Percentiles rank a stretch among this genome's conserved stretches.
Conservation (phyloP, 2,113 vertebrate genomes). For the Nicator chloris region DNA sequence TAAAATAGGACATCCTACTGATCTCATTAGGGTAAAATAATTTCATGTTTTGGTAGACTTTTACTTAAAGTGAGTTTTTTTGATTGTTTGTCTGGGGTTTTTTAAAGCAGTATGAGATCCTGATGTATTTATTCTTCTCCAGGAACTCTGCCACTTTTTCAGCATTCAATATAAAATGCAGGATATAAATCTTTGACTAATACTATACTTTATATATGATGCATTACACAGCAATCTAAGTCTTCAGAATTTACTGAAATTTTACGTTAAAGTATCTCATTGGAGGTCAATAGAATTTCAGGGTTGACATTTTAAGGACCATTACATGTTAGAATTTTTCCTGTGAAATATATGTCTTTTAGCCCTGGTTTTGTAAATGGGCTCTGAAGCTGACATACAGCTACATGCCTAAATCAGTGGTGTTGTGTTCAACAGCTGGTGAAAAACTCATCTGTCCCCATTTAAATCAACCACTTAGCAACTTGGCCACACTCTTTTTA, state of each 20-base stretch:
- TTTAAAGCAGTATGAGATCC: neutral
- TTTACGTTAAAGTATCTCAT: neutral
- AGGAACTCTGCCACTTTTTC: neutral
- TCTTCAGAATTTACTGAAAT: neutral
- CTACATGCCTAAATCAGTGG: neutral
- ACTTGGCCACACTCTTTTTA: neutral
- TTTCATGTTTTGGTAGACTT: neutral
- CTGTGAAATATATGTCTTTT: neutral
- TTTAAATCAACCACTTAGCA: neutral
- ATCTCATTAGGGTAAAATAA: neutral
- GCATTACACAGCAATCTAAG: neutral
- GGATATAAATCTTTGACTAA: neutral
- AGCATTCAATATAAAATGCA: neutral
- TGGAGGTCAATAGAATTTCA: neutral
- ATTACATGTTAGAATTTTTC: neutral
- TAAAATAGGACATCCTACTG: neutral
- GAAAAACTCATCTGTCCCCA: neutral
- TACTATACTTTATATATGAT: neutral
- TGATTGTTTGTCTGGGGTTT: neutral
- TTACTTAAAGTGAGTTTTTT: neutral
- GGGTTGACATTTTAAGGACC: neutral
- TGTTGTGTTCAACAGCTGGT: neutral
- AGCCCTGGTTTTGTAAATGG: neutral
- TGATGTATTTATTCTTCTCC: neutral
- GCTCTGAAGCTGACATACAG: neutral